Evolutionary conservation across 2,113 vertebrate genomes (phyloP).

Genomic region (Blennius ocellaris): DNA sequence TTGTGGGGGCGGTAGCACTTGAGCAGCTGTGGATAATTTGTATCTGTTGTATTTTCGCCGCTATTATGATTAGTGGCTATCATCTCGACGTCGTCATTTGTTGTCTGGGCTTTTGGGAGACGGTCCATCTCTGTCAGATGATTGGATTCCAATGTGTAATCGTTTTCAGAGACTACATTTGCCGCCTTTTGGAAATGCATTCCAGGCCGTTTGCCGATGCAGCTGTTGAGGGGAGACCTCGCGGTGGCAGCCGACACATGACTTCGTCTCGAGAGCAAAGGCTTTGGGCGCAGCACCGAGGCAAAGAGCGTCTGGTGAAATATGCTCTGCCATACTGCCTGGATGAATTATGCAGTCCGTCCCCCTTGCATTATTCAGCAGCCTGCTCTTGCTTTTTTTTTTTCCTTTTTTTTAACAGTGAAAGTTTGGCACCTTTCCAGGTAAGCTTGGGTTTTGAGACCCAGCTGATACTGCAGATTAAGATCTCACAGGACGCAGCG

Average conservation of each 20-base stretch:
- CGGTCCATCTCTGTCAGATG: neutral
- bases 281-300: conserved; percentile 15
- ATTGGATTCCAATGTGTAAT: conserved; percentile 35
- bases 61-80: conserved; percentile 39
- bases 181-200: conserved; percentile 34
- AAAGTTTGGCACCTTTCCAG: conserved; percentile 53
- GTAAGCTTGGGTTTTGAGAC: conserved; percentile 16
- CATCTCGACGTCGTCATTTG: conserved; percentile 32
- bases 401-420: no score
- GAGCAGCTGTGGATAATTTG: conserved; percentile 31
- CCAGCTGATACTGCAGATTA: neutral
- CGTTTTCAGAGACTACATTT: conserved; percentile 12
- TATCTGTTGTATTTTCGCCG: conserved; percentile 21
- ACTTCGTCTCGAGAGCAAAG: conserved; percentile 29
- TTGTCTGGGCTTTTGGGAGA: conserved; percentile 19
- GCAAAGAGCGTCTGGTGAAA: conserved; percentile 63
- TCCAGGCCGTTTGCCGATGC: conserved; percentile 6
- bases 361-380: conserved; percentile 79
- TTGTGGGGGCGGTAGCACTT: conserved; percentile 10
- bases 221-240: conserved; percentile 7
- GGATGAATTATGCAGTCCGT: conserved; percentile 81
- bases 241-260: conserved; percentile 38
- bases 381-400: conserved; percentile 57
- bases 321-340: conserved; percentile 70
- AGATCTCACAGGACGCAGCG: conserved; percentile 8